Evolutionary conservation across 2,797 vertebrate genomes (phyloP).

Genomic region (Falco peregrinus): DNA sequence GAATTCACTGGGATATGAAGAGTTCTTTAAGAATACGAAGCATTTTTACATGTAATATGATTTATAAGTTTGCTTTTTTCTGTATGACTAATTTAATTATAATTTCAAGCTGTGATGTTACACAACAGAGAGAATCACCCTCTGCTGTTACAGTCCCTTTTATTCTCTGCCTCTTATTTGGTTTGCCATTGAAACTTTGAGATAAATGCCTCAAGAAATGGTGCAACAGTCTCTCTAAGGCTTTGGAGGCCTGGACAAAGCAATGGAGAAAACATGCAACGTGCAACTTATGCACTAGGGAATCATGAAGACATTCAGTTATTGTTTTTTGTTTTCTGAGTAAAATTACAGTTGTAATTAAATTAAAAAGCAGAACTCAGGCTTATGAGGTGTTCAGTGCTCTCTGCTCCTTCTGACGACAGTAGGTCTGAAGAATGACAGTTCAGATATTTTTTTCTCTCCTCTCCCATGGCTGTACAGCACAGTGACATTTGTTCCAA

Average conservation of each 20-base stretch:
- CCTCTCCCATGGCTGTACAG: background rate
- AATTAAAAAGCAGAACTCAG: background rate
- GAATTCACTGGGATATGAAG: background rate
- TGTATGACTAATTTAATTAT: constrained; percentile 39
- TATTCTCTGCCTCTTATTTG: constrained; percentile 30
- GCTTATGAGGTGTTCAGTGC: background rate
- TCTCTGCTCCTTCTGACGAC: background rate
- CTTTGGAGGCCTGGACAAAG: constrained; percentile 53
- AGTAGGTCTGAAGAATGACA: background rate
- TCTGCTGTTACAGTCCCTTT: constrained; percentile 26
- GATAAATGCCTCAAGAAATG: constrained; percentile 64
- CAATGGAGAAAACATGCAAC: constrained; percentile 43
- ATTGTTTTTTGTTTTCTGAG: constrained; percentile 39
- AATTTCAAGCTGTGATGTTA: constrained; percentile 63
- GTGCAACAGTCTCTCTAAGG: constrained; percentile 48
- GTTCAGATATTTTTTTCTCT: background rate
- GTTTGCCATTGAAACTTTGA: constrained; percentile 45
- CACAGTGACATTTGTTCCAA: background rate
- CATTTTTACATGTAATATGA: constrained; percentile 12
- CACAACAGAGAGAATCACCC: constrained; percentile 50
- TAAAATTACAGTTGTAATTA: constrained; percentile 28
- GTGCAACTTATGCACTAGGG: constrained; percentile 46
- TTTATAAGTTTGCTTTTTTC: constrained; percentile 33
- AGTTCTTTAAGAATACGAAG: background rate
- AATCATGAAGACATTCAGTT: constrained; percentile 44